Base-by-base conservation (phyloP, 2,797 vertebrate genomes). In the Xenopus petersii region DNA sequence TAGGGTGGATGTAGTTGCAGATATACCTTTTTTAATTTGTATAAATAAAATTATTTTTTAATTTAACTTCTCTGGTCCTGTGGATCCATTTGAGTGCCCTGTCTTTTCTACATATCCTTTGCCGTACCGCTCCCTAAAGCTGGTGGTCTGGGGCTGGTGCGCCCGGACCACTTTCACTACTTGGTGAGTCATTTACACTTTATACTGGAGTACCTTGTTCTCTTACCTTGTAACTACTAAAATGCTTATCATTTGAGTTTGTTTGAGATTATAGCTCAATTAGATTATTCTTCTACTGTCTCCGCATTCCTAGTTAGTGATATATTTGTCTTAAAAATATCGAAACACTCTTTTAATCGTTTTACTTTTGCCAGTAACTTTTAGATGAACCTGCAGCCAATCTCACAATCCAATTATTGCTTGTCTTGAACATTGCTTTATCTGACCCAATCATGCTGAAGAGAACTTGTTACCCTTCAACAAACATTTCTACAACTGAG, bases 361-460 rank as follows among this genome's bases (percentile, higher is more conserved):
- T 51, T 72, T 77, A 72, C 67, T 63, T 49, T 59, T 77, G 69
- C 69, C 64, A 54, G 21, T 68, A 30, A 61, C 75, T 68, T 70
- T 63, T 64, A 56, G 64, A 70, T 65, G 59, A 68, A 61, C 61
- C 65, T 49, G 64, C 60, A 70, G 51, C 64, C 66, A 73, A 73
- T 77, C 73, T 65, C 71, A 73, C 76, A 73, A 70, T 79, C 66
- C 76, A 79, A 79, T 79, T 73, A 77, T 70, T 33, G 72, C 68
- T 60, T 70, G 71, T 78, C 66, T 78, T 49, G 63, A 73, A 49
- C 51, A 73, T 65, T 70, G 69, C 66, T 79, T 77, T 73, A 74
- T 73, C 61, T 79, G 67, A 79, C 65, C 76, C 66, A 79, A 73
- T 65, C 54, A 70, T 60, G 60, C 71, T 64, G 61, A 58, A 73